Evolutionary conservation across 2,888 invertebrate species (phyloP).

Genomic region (Drosophila kanekoi): DNA sequence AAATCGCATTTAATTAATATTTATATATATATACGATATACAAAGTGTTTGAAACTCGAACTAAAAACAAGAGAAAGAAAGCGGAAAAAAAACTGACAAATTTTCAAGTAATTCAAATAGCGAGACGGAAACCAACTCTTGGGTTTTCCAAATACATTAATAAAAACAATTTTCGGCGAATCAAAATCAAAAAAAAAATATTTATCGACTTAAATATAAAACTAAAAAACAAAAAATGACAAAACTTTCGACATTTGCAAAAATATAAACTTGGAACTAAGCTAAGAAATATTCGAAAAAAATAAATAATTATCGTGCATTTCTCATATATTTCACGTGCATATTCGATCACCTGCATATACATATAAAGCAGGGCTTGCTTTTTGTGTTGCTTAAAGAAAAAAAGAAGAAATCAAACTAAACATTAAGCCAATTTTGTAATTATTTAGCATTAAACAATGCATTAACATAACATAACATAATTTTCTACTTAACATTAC

Average conservation of each 20-base stretch:
- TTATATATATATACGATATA: slow-evolving; percentile 40
- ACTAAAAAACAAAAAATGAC: slow-evolving; percentile 5
- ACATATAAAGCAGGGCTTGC: slow-evolving; percentile 29
- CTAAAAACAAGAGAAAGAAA: slow-evolving; percentile 12
- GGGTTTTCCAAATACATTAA: slow-evolving; percentile 43
- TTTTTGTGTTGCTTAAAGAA: slow-evolving; percentile 46
- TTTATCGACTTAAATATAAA: slow-evolving; percentile 26
- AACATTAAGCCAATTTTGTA: slow-evolving; percentile 58
- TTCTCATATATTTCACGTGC: slow-evolving; percentile 42
- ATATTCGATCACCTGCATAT: slow-evolving; percentile 39
- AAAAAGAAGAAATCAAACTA: slow-evolving; percentile 6
- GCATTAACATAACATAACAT: slow-evolving; percentile 57
- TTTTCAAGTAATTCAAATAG: slow-evolving; percentile 74
- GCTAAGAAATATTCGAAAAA: slow-evolving; percentile 52
- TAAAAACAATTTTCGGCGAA: slow-evolving; percentile 67
- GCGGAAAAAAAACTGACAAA: slow-evolving; percentile 51
- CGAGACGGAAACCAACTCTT: slow-evolving; percentile 49
- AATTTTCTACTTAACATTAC: slow-evolving; percentile 76
- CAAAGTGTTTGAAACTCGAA: slow-evolving; percentile 34
- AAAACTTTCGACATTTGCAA: slow-evolving; percentile 36
- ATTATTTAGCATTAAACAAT: slow-evolving; percentile 64
- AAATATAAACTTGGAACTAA: slow-evolving; percentile 25
- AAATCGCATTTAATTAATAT: slow-evolving; percentile 63
- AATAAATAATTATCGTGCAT: slow-evolving; percentile 42
- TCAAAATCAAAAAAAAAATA: slow-evolving; percentile 76